Evolutionary conservation across 2,888 invertebrate genomes (phyloP).

Genomic region (Serripes groenlandicus): DNA sequence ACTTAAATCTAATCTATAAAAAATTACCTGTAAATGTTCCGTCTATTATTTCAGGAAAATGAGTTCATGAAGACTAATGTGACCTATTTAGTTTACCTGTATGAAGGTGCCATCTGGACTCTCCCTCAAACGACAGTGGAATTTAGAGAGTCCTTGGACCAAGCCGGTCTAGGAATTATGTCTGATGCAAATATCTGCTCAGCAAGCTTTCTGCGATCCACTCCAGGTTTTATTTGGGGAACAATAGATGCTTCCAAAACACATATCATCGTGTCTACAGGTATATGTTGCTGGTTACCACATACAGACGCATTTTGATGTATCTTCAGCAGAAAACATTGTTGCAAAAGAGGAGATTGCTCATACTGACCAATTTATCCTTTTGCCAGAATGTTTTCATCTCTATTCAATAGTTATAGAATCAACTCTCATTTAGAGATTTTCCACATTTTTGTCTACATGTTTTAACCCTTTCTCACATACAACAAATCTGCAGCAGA

Average conservation of each 20-base stretch:
- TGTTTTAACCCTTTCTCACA: too few species aligned
- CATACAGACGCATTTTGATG: slow-evolving; percentile 57
- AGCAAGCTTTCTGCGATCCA: slow-evolving; percentile 25
- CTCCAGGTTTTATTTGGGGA: slow-evolving; percentile 72
- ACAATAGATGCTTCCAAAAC: slow-evolving; percentile 67
- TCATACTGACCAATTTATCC: neutral
- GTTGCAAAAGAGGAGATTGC: neutral
- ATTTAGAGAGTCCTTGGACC: slow-evolving; percentile 69
- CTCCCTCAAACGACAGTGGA: slow-evolving; percentile 74
- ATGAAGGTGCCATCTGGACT: slow-evolving; percentile 72
- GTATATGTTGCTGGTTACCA: slow-evolving; percentile 50
- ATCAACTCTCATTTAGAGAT: too few species aligned
- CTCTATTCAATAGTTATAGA: too few species aligned
- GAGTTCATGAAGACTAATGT: slow-evolving; percentile 73
- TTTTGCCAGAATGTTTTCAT: neutral
- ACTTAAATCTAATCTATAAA: too few species aligned
- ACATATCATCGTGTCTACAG: slow-evolving; percentile 72
- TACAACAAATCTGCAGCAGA: too few species aligned
- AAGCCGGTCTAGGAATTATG: slow-evolving; percentile 60
- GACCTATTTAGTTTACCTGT: slow-evolving; percentile 73
- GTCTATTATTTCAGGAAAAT: slow-evolving; percentile 68
- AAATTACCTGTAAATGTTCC: too few species aligned
- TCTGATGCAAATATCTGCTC: slow-evolving; percentile 53
- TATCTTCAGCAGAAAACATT: neutral
- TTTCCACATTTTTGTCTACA: too few species aligned